phyloP scores from a whole-genome alignment of 1,140 invertebrate species.

The Yoshiicerus persimilis region DNA sequence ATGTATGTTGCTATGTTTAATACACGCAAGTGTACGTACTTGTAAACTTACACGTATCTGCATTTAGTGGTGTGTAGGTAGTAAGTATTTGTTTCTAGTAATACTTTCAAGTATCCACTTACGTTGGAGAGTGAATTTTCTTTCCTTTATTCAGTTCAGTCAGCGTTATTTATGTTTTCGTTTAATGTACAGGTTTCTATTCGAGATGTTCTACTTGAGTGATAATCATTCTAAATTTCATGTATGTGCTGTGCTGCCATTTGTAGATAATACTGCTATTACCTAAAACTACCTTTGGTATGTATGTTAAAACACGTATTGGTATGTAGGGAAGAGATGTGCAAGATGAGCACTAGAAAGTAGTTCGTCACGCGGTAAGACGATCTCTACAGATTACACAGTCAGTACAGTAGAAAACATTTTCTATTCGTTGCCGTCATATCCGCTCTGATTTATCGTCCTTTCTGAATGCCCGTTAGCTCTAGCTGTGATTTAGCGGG shows the following conservation, averaged over 20 bases:
- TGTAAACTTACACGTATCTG: background rate
- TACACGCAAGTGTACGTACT: background rate
- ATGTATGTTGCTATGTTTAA: background rate
- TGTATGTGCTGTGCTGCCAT: background rate
- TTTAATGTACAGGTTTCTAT: background rate
- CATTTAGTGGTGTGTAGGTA: background rate
- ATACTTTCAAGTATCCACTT: no score
- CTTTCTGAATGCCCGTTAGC: background rate
- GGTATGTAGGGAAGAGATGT: background rate
- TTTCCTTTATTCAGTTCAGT: background rate
- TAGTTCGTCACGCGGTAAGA: conserved; percentile 1
- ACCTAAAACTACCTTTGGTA: background rate
- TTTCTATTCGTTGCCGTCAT: background rate
- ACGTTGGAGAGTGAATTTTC: background rate
- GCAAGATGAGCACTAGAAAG: conserved; percentile 1
- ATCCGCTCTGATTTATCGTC: background rate
- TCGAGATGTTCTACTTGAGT: background rate
- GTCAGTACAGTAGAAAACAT: background rate
- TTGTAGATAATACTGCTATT: background rate
- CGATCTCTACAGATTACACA: background rate
- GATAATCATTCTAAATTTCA: background rate
- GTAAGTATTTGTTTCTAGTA: no score
- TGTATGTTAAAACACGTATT: background rate
- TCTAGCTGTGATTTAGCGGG: background rate
- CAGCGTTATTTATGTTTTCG: background rate